phyloP scores from a whole-genome alignment of 2,888 invertebrate genomes.

The Osedax fenrisi region DNA sequence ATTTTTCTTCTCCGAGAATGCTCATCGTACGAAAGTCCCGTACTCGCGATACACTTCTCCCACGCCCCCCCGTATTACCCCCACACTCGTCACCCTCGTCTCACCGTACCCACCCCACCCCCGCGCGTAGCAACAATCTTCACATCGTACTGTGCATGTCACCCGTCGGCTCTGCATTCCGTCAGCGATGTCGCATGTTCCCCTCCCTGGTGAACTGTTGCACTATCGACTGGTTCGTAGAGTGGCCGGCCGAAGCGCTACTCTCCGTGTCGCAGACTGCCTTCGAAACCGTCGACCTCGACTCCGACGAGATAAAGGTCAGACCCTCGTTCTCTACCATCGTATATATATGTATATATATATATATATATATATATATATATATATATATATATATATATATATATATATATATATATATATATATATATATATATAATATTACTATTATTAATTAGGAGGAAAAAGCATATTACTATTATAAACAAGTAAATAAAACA shows the following conservation, averaged over 20 bases:
- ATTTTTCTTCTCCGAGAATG: too few relatives aligned
- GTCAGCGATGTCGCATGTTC: slow-evolving; percentile 55
- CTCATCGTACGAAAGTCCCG: too few relatives aligned
- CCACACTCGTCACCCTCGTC: too few relatives aligned
- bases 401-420: background rate
- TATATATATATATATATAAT: background rate
- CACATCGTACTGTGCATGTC: slow-evolving; percentile 81
- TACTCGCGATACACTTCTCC: too few relatives aligned
- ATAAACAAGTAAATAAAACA: too few relatives aligned
- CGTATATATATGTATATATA: too few relatives aligned
- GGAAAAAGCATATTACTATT: too few relatives aligned
- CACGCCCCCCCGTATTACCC: too few relatives aligned
- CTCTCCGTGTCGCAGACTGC: slow-evolving; percentile 66
- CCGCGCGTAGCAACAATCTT: slow-evolving; percentile 58
- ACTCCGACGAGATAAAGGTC: slow-evolving; percentile 53
- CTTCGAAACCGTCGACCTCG: slow-evolving; percentile 56
- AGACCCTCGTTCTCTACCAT: too few relatives aligned
- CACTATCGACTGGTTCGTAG: slow-evolving; percentile 55
- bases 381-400: background rate
- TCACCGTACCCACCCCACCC: background rate
- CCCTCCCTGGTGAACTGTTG: slow-evolving; percentile 52
- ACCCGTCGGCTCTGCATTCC: slow-evolving; percentile 75
- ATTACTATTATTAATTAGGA: background rate
- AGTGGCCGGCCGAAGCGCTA: slow-evolving; percentile 78
- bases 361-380: too few relatives aligned